Conservation (phyloP, 2,888 invertebrate genomes). For the Pandemis cinnamomeana region DNA sequence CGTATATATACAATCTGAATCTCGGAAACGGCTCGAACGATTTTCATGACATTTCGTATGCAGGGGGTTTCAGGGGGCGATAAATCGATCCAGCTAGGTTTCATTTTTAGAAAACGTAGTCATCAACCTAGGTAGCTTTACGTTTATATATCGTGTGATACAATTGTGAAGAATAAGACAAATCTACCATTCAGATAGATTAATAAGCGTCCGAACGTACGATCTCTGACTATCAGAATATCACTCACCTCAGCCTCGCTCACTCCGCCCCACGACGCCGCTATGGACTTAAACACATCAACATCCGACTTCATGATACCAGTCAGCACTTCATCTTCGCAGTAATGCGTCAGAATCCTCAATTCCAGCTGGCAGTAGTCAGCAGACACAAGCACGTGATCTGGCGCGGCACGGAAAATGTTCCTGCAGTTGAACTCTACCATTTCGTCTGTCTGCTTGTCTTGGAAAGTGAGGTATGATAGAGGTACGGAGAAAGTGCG, state of each 20-base stretch:
- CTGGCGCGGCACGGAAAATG: constrained; percentile 86
- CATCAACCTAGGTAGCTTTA: too few relatives aligned
- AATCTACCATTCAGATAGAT: too few relatives aligned
- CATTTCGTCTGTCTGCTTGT: constrained; percentile 56
- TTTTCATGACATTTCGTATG: too few relatives aligned
- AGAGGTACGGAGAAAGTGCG: constrained; percentile 89
- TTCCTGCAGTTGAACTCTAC: constrained; percentile 87
- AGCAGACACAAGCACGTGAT: constrained; percentile 91
- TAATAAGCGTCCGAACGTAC: too few relatives aligned
- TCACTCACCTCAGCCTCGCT: constrained; percentile 83
- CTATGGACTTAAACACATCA: constrained; percentile 94
- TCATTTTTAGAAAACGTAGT: too few relatives aligned
- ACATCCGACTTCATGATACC: constrained; percentile 86
- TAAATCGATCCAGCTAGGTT: too few relatives aligned
- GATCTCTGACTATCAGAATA: too few relatives aligned
- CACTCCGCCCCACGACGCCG: constrained; percentile 92
- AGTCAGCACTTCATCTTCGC: constrained; percentile 89
- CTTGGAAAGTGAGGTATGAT: constrained; percentile 57
- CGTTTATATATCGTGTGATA: too few relatives aligned
- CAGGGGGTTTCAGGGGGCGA: too few relatives aligned
- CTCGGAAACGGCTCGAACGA: too few relatives aligned
- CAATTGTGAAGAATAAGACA: too few relatives aligned
- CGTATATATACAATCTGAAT: too few relatives aligned
- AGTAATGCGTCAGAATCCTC: constrained; percentile 95
- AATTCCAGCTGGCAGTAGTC: constrained; percentile 99